phyloP scores from a whole-genome alignment of 2,888 invertebrate genomes.

The Heliconius cydno region DNA sequence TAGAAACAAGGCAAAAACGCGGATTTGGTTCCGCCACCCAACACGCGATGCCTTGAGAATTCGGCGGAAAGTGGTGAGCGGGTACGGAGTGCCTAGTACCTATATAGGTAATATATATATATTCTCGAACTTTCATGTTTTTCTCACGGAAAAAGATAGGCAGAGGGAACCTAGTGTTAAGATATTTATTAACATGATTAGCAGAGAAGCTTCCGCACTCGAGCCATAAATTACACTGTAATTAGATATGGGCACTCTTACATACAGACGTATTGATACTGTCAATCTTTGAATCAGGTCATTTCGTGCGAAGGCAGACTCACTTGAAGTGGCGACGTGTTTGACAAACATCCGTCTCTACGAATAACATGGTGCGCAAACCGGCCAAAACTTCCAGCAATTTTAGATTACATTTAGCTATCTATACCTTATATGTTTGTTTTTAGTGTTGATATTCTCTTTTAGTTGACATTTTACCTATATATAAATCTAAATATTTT shows the following conservation, averaged over 20 bases:
- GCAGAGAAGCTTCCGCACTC: not conserved
- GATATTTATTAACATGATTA: no score
- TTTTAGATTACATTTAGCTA: not conserved
- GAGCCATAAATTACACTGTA: not conserved
- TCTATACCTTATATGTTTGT: not conserved
- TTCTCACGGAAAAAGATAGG: no score
- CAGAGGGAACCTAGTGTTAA: no score
- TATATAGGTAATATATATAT: no score
- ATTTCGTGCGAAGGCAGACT: conserved; percentile 33
- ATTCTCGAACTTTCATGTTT: no score
- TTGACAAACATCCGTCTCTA: conserved; percentile 43
- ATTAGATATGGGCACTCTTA: not conserved
- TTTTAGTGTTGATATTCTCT: no score
- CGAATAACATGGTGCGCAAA: not conserved
- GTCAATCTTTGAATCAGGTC: conserved; percentile 17
- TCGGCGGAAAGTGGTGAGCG: no score
- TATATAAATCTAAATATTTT: no score
- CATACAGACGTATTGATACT: not conserved
- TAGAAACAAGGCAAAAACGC: not conserved
- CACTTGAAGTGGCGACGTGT: conserved; percentile 45
- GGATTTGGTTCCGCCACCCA: no score
- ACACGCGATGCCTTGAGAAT: no score
- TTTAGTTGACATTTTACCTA: no score
- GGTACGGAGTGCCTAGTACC: no score
- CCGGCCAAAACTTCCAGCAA: not conserved